Conservation (phyloP, 2,797 vertebrate species). For the Chiroxiphia lanceolata region DNA sequence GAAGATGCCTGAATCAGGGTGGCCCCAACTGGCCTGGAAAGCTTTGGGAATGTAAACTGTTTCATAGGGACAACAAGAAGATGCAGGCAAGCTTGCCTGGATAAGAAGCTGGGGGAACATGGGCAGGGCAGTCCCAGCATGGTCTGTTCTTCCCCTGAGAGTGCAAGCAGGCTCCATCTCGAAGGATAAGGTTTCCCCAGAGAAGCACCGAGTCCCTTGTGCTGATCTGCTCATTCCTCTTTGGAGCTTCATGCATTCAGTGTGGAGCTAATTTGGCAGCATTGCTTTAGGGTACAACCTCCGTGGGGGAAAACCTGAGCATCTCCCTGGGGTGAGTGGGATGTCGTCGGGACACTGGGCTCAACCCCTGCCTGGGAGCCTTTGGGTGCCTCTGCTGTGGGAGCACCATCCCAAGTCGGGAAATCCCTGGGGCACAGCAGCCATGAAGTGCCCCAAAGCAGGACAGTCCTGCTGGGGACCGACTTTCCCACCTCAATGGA, state of each 20-base stretch:
- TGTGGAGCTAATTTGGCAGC: neutral
- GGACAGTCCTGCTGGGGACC: neutral
- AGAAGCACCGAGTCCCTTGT: neutral
- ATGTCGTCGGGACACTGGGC: rapidly evolving
- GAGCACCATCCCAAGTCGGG: neutral
- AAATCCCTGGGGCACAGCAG: neutral
- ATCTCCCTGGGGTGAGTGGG: neutral
- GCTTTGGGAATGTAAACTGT: neutral
- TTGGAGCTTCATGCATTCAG: rapidly evolving
- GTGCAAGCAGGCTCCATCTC: neutral
- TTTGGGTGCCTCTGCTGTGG: neutral
- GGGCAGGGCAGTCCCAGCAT: neutral
- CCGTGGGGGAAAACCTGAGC: neutral
- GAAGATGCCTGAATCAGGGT: neutral
- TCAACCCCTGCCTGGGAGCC: neutral
- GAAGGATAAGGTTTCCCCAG: rapidly evolving
- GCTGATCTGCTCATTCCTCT: neutral
- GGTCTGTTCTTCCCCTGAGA: neutral
- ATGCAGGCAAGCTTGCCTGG: neutral
- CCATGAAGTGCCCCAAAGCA: neutral
- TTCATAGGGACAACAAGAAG: neutral
- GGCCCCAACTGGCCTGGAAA: neutral
- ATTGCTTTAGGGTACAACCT: neutral
- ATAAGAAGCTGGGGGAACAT: rapidly evolving
- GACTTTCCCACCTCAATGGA: neutral